Conservation (phyloP, 2,113 vertebrate species). For the Halcyon senegalensis region DNA sequence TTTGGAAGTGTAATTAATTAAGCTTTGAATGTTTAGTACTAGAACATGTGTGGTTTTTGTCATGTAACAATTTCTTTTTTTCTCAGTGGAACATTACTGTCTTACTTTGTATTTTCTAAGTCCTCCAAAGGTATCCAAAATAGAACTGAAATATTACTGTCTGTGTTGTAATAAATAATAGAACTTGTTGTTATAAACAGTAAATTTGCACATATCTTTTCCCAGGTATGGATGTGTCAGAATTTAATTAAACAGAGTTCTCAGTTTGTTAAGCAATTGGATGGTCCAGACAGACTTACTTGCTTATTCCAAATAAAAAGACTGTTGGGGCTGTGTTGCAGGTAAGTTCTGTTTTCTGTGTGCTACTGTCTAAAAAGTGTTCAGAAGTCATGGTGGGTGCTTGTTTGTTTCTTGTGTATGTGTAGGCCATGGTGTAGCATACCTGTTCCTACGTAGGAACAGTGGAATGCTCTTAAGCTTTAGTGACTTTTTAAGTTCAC, state of each 20-base stretch:
- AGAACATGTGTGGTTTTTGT: rapidly evolving
- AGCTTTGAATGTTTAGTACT: background rate
- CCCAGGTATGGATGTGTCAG: slow-evolving; percentile 94
- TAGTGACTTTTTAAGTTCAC: background rate
- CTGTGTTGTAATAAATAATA: background rate
- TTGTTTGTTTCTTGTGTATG: background rate
- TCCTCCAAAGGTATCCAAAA: background rate
- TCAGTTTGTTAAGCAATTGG: slow-evolving; percentile 89
- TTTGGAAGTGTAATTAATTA: background rate
- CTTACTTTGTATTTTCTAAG: background rate
- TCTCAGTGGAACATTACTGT: background rate
- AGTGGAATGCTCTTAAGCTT: background rate
- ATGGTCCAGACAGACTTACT: slow-evolving; percentile 86
- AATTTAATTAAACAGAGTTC: slow-evolving; percentile 91
- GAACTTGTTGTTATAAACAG: background rate
- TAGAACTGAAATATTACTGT: background rate
- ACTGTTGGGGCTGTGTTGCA: slow-evolving; percentile 94
- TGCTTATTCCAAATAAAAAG: slow-evolving; percentile 97
- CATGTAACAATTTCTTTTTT: background rate
- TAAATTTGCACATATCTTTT: background rate
- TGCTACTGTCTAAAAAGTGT: background rate
- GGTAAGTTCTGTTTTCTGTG: slow-evolving; percentile 70
- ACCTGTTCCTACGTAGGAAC: background rate
- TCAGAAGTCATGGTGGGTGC: background rate
- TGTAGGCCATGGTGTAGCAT: rapidly evolving